phyloP scores from a whole-genome alignment of 2,888 invertebrate species.

The Shargacucullia verbasci region DNA sequence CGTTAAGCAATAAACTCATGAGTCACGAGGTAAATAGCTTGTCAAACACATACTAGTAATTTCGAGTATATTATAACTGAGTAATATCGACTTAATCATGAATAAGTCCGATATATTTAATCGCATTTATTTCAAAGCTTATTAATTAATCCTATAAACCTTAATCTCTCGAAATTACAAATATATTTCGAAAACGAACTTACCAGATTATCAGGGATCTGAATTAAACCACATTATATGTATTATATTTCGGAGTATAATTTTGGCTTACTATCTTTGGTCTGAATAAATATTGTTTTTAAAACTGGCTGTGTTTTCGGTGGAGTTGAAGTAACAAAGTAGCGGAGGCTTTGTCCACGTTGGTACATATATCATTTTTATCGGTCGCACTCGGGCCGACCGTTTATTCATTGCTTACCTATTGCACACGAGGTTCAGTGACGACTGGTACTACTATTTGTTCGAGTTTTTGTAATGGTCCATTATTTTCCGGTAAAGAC shows the following conservation, averaged over 20 bases:
- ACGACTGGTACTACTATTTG: slow-evolving; percentile 70
- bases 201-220: slow-evolving; percentile 2
- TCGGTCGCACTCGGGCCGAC: slow-evolving; percentile 83
- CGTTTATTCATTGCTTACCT: slow-evolving; percentile 88
- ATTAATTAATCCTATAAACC: slow-evolving; percentile 1
- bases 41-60: too few relatives aligned
- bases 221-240: slow-evolving; percentile 9
- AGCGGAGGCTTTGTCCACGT: slow-evolving; percentile 77
- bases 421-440: slow-evolving; percentile 82
- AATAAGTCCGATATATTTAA: too few relatives aligned
- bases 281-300: slow-evolving; percentile 61
- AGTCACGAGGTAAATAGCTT: too few relatives aligned
- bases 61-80: too few relatives aligned
- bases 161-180: slow-evolving; percentile 5
- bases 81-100: too few relatives aligned
- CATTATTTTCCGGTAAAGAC: too few relatives aligned
- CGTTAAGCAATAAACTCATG: too few relatives aligned
- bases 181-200: slow-evolving; percentile 2
- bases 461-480: slow-evolving; percentile 32
- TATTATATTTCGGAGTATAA: slow-evolving; percentile 17
- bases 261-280: slow-evolving; percentile 44
- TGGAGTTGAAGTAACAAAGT: slow-evolving; percentile 78
- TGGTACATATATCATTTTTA: slow-evolving; percentile 88
- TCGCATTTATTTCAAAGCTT: neutral
- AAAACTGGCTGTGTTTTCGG: slow-evolving; percentile 58